Evolutionary conservation across 2,113 vertebrate genomes (phyloP), one percentile per base, ranked within the genome.

Genomic region (Cinclus mexicanus): DNA sequence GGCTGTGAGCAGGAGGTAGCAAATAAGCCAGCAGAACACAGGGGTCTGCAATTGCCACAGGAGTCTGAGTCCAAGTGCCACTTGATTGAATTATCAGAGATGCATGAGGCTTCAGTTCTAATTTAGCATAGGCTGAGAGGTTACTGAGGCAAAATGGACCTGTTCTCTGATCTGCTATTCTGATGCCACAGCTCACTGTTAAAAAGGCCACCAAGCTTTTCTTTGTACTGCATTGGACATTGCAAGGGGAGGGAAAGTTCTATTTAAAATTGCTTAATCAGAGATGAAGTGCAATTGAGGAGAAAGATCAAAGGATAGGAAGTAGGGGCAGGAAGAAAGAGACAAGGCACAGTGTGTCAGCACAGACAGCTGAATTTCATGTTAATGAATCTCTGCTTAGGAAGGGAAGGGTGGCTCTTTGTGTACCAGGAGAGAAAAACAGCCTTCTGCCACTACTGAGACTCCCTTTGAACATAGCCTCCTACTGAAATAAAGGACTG

Each of bases 301-400:
- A 31, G 55, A 39, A 85, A 96, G 89, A 97, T 95, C 71, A 95
- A 96, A 96, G 92, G 92, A n/a, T 6, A 79, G 46, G 47, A 96
- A 79, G 57, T 12, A 57, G 42, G 52, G 68, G 37, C 23, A 76
- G 47, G 53, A 87, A 76, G 57, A 89, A 72, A 87, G 85, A 75
- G 29, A 37, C 3, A 42, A 55, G 23, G 9, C 67, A 44, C 33
- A 39, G 37, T 22, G 44, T 78, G 75, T 52, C 56, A 91, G 63
- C 46, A 15, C 39, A 74, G 64, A 29, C 39, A 57, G 37, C n/a
- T 46, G 81, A n/a, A 91, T 94, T 91, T 95, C 57, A 47, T 39
- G 68, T 90, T 86, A 96, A 93, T 90, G 46, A 91, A 39, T 56
- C 72, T 64, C 75, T 89, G 29, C 74, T 91, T 65, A 28, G 64